These are phyloP conservation scores for Icerya purchasi DNA, from an alignment of 2,888 invertebrate genomes.

Conservation along the genomic window DNA sequence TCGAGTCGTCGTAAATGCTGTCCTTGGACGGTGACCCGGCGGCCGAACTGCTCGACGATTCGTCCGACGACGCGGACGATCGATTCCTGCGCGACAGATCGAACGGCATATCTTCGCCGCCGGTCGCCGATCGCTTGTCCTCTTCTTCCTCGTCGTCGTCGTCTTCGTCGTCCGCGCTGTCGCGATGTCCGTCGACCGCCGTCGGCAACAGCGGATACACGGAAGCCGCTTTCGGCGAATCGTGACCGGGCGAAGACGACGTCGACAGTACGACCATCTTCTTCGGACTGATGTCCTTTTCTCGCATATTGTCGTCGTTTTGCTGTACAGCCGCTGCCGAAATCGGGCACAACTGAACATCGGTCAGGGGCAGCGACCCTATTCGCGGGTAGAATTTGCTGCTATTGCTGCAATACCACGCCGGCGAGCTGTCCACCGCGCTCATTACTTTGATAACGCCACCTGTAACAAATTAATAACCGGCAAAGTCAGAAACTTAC, in stretches of 20 bases:
- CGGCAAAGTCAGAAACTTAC: too few relatives aligned
- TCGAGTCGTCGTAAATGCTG: conserved; percentile 14
- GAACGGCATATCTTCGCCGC: conserved; percentile 37
- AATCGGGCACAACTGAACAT: not conserved
- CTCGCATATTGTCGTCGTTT: conserved; percentile 46
- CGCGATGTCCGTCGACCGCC: conserved; percentile 5
- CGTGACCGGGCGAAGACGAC: conserved; percentile 27
- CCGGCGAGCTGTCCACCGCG: conserved; percentile 45
- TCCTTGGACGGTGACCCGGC: conserved; percentile 29
- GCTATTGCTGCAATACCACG: conserved; percentile 24
- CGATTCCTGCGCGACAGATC: conserved; percentile 34
- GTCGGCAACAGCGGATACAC: conserved; percentile 34
- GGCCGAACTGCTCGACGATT: conserved; percentile 22
- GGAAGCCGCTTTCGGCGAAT: conserved; percentile 50
- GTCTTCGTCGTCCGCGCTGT: not conserved
- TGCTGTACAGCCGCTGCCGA: conserved; percentile 13
- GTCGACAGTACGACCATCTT: conserved; percentile 40
- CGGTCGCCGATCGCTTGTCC: conserved; percentile 17
- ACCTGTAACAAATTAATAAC: conserved; percentile 13
- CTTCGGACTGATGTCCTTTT: conserved; percentile 77
- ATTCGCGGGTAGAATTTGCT: conserved; percentile 29
- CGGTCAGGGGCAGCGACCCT: conserved; percentile 24
- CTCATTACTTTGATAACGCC: conserved; percentile 31
- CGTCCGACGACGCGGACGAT: conserved; percentile 15
- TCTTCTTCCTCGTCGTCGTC: conserved; percentile 20